Conservation (phyloP, 2,113 vertebrate species). For the Menura novaehollandiae region DNA sequence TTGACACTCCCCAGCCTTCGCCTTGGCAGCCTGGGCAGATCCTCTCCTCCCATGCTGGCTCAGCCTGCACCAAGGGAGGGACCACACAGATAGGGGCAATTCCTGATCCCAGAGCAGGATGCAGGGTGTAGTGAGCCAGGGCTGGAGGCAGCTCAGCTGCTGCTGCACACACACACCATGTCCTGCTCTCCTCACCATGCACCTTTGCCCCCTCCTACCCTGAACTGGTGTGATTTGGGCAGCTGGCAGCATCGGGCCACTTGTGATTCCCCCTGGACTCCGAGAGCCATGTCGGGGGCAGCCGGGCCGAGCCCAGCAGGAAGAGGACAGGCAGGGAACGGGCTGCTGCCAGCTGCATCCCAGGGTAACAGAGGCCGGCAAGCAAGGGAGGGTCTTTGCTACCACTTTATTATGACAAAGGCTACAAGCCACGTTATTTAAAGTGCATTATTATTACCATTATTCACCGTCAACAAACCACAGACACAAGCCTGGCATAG, state of each 20-base stretch:
- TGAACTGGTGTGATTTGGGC: neutral
- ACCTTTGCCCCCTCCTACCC: neutral
- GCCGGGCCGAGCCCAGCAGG: fast-evolving
- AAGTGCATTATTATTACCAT: constrained; percentile 71
- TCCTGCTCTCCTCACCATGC: neutral
- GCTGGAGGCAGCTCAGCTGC: neutral
- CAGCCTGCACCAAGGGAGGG: neutral
- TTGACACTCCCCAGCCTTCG: neutral
- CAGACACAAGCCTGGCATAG: constrained; percentile 52
- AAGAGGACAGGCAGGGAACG: neutral
- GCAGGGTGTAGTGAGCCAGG: fast-evolving
- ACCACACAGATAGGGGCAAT: fast-evolving
- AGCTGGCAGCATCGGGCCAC: fast-evolving
- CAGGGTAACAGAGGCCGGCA: neutral
- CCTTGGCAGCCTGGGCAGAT: neutral
- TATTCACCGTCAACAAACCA: constrained; percentile 61
- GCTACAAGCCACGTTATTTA: constrained; percentile 72
- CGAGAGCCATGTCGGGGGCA: fast-evolving
- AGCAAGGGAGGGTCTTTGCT: neutral
- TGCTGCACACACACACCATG: fast-evolving
- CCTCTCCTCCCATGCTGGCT: fast-evolving
- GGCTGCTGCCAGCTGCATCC: neutral
- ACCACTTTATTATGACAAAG: constrained; percentile 76
- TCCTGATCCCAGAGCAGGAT: fast-evolving
- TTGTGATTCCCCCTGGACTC: fast-evolving